phyloP scores from a whole-genome alignment of 2,888 invertebrate species.

The Scaptomyza reducta region DNA sequence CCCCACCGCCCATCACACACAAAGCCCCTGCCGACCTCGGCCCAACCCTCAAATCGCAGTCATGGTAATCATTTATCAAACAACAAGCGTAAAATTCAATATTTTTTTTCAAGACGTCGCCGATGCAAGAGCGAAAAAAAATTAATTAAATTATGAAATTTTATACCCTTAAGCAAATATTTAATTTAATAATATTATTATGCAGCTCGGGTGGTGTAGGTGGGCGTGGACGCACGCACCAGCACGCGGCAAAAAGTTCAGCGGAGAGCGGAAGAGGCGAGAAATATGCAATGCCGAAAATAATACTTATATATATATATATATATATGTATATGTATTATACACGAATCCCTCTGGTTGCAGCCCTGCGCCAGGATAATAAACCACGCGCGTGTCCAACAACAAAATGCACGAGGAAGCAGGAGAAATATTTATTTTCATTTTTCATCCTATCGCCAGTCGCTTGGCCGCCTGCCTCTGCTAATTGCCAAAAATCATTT shows the following conservation, averaged over 20 bases:
- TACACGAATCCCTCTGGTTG: slow-evolving; percentile 62
- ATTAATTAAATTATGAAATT: slow-evolving; percentile 78
- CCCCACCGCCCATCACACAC: not conserved
- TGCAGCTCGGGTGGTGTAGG: slow-evolving; percentile 53
- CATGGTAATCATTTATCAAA: slow-evolving; percentile 76
- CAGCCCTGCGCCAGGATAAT: slow-evolving; percentile 67
- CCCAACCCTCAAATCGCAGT: slow-evolving; percentile 56
- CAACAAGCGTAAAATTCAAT: slow-evolving; percentile 72
- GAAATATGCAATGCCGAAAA: slow-evolving; percentile 40
- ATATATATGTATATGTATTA: not conserved
- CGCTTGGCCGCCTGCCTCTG: slow-evolving; percentile 56
- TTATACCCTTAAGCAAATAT: slow-evolving; percentile 78
- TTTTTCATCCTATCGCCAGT: slow-evolving; percentile 16
- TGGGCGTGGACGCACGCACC: slow-evolving; percentile 56
- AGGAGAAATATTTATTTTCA: slow-evolving; percentile 31
- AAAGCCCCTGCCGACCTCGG: not conserved
- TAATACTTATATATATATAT: too few species aligned
- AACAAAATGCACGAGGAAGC: slow-evolving; percentile 21
- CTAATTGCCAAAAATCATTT: slow-evolving; percentile 78
- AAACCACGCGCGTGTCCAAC: slow-evolving; percentile 62
- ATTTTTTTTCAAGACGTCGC: slow-evolving; percentile 64
- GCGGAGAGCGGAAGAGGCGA: not conserved
- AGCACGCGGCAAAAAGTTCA: slow-evolving; percentile 44
- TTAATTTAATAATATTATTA: slow-evolving; percentile 80
- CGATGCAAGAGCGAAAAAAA: slow-evolving; percentile 47